A percentile compares a stretch with the other conserved stretches of the same genome.
These are phyloP conservation scores for Pentalonia nigronervosa DNA, from an alignment of 1,140 invertebrate genomes.

Conservation along the genomic window DNA sequence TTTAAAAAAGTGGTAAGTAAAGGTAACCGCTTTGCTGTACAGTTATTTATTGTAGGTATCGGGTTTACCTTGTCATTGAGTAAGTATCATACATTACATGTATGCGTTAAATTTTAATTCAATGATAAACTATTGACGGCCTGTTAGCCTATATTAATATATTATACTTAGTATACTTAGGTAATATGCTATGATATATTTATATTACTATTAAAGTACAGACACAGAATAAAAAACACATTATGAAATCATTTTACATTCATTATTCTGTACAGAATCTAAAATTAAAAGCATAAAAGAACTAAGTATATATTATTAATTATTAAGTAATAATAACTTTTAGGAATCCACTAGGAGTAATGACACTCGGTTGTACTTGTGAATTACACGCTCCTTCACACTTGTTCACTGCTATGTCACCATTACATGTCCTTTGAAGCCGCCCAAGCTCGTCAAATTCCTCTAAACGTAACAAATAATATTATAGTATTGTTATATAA, in stretches of 20 bases:
- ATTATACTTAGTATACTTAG: no score
- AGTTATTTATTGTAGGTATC: no score
- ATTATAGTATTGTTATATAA: background rate
- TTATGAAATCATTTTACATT: background rate
- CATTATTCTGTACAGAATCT: background rate
- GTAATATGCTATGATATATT: no score
- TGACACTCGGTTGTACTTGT: conserved; percentile 87
- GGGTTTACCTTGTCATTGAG: no score
- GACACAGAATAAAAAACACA: background rate
- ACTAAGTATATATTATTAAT: background rate
- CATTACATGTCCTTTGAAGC: conserved; percentile 83
- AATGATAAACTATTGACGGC: no score
- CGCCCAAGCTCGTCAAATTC: conserved; percentile 84
- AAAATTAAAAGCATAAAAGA: background rate
- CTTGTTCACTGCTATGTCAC: conserved; percentile 85
- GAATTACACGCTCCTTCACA: conserved; percentile 90
- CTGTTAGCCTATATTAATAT: no score
- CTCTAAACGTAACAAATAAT: conserved; percentile 69
- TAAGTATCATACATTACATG: no score
- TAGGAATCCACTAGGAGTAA: conserved; percentile 84
- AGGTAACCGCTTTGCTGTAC: background rate
- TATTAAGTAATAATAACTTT: conserved; percentile 71
- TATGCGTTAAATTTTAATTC: no score
- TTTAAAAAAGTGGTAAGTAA: background rate
- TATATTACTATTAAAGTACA: no score